Evolutionary conservation across 2,797 vertebrate genomes (phyloP), one percentile per base, ranked within the genome.

Genomic region (Cynodonichthys magdalenae): DNA sequence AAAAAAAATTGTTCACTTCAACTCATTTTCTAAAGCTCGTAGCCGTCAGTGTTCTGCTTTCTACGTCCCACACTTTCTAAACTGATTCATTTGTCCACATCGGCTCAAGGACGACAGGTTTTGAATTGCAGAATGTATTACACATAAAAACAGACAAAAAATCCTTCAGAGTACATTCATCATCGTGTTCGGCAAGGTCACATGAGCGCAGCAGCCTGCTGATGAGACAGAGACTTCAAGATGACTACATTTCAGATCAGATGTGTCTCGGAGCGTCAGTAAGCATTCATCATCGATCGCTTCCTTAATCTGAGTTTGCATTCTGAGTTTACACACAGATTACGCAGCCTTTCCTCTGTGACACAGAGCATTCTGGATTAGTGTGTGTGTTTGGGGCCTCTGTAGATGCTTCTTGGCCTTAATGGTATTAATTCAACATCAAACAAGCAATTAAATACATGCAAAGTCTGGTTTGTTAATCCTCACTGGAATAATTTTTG

Each of bases 361-460:
- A 66, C 15, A 66, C 72, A 68, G 54, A 59, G 60, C 53, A 56
- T 77, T 80, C 82, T 53, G 42, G 65, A 28, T 71, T 74, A 70
- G 45, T 75, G 44, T 75, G 68, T 86, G 63, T 83, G 63, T 72
- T 77, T 67, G 69, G 52, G 39, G 63, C 58, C 71, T 72, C 46
- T 52, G 31, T 69, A 58, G 75, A 86, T 63, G 61, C 60, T 66
- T 74, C 34, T 52, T 49, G 52, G 69, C 45, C 51, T 81, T 71
- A 78, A 76, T 70, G 53, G 66, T 56, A 67, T 71, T 79, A 71
- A 84, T 66, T 71, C 29, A 49, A 57, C 51, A 49, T 54, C n/a
- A 60, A 66, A 65, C 28, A 77, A 39, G 64, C 52, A 70, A 29
- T 31, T 11, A 63, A n/a, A 55, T 52, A 63, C 41, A 45, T 46